Base-by-base conservation (phyloP, 2,888 invertebrate genomes). In the Hyalella azteca region DNA sequence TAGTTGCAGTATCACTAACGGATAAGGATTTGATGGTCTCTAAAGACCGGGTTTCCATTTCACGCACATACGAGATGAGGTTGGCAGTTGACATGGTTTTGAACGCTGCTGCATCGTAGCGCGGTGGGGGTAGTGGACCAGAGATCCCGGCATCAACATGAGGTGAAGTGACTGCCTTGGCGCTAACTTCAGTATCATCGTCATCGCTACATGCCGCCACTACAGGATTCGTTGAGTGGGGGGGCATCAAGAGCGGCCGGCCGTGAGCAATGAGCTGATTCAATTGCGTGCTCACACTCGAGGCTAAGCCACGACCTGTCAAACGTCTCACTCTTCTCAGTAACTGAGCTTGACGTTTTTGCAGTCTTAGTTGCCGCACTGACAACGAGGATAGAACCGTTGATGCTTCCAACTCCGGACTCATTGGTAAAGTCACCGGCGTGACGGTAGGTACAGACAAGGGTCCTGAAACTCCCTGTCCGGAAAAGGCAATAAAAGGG, bases 241-340 rank as follows among this genome's bases (percentile, higher is more conserved):
- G 77, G 32, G 60, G 79, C 26, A 79, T 79, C 36, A 87, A 85
- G 73, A 86, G 86, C 29, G 86, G 86, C 82, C 93, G 92, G 39
- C 93, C 93, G 86, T 92, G 91, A 84, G 93, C 93, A 85, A 94
- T 91, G 79, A 95, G 91, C 5, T 93, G 93, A 32, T 92, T 91
- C 15, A 93, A 91, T 88, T 96, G 95, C 85, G 93, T 93, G 78
- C 93, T 92, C 39, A 92, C 90, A 87, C 95, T 94, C 83, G 92
- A 92, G 5, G 94, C 94, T 87, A 94, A 91, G 48, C 92, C 89
- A 78, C 92, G 90, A 0, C 92, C 91, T 87, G 96, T 95, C 36
- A 94, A 88, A 87, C 94, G 94, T 19, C 93, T 90, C 81, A 95
- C 88, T 84, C 95, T 90, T 85, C 94, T 90, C 86, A 92, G 87